These are phyloP conservation scores for Halictus ligatus DNA, from an alignment of 2,888 invertebrate genomes.

Conservation along the genomic window DNA sequence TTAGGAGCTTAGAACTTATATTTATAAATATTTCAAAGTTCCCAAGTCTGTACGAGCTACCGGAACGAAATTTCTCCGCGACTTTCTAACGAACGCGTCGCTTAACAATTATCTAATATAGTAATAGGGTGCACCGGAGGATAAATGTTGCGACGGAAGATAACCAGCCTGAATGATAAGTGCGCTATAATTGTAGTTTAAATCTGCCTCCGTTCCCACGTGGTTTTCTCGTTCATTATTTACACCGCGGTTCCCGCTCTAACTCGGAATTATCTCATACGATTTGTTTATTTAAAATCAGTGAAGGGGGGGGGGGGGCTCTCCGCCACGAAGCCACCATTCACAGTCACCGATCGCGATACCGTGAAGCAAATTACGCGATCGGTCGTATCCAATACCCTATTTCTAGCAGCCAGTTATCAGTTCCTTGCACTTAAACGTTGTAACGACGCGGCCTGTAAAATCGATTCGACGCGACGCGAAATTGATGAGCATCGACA, in stretches of 20 bases:
- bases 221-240: constrained; percentile 16
- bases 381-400: constrained; percentile 45
- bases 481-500: constrained; percentile 70
- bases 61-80: background rate
- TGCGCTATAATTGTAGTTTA: background rate
- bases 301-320: background rate
- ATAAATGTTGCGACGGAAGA: background rate
- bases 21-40: background rate
- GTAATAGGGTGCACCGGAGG: background rate
- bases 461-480: constrained; percentile 69
- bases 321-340: constrained; percentile 22
- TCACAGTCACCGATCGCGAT: constrained; percentile 37
- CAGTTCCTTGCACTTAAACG: constrained; percentile 62
- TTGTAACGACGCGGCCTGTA: constrained; percentile 18
- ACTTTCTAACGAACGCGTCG: background rate
- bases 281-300: constrained; percentile 25
- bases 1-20: background rate
- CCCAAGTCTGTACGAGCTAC: background rate
- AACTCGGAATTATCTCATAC: constrained; percentile 9
- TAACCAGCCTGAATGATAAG: background rate
- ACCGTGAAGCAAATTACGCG: constrained; percentile 52
- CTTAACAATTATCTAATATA: background rate
- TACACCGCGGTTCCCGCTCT: constrained; percentile 7
- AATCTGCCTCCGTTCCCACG: constrained; percentile 13
- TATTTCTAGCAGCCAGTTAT: constrained; percentile 62